Conservation (phyloP, 2,113 vertebrate genomes). For the Echinops telfairi region DNA sequence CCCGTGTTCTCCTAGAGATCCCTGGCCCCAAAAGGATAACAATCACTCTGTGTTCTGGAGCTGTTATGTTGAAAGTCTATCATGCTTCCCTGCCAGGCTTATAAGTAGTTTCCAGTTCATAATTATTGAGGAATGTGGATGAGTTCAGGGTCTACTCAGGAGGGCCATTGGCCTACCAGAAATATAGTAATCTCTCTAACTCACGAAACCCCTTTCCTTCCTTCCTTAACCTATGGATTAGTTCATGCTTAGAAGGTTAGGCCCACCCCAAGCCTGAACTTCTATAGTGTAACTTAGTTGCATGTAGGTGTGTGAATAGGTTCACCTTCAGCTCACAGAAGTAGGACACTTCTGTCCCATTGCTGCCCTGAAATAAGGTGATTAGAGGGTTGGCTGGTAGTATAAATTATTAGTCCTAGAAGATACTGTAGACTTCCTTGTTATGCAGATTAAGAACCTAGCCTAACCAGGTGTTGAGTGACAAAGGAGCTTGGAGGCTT, state of each 20-base stretch:
- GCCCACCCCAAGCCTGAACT: neutral
- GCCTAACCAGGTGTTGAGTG: neutral
- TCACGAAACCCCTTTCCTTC: neutral
- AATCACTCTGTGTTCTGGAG: neutral
- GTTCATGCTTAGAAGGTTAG: neutral
- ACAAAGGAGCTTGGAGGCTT: neutral
- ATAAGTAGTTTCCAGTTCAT: slow-evolving; percentile 3
- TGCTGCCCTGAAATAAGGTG: slow-evolving; percentile 45
- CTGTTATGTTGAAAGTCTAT: slow-evolving; percentile 22
- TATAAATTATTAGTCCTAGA: slow-evolving; percentile 29
- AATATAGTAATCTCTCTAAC: neutral
- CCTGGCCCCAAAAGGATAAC: neutral
- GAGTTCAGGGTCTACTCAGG: slow-evolving; percentile 6
- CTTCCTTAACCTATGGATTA: neutral
- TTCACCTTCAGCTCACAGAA: neutral
- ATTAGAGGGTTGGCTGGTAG: neutral
- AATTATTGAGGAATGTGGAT: neutral
- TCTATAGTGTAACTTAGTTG: neutral
- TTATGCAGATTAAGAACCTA: slow-evolving; percentile 36
- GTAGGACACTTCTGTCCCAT: neutral
- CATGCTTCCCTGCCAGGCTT: slow-evolving; percentile 18
- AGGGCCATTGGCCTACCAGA: neutral
- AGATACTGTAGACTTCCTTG: neutral
- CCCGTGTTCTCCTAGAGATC: slow-evolving; percentile 20
- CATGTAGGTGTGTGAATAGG: neutral